Evolutionary conservation across 2,113 vertebrate species (phyloP), one percentile per base, ranked within the genome.

Genomic region (Hiodon tergisus): DNA sequence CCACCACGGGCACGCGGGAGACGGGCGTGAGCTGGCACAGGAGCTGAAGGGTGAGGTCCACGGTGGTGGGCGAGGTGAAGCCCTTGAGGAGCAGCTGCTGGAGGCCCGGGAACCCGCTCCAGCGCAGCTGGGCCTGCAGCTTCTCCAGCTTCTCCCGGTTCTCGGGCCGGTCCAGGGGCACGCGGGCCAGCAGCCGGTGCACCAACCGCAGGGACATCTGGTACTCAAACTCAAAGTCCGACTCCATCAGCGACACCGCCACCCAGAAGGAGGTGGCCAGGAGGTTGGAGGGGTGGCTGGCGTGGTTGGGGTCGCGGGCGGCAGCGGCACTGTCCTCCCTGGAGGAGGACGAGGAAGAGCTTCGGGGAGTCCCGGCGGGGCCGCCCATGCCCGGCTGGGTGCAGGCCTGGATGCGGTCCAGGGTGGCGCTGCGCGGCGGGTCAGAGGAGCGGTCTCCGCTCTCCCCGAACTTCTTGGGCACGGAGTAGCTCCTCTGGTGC

Each of bases 211-310:
- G 85, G 1, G 96, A 95, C 97, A 99, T 98, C 52, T 98, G 91
- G 77, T 99, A 99, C 78, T 99, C 97, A 85, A 98, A 98, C 85
- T 99, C 97, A 88, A 98, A 99, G 86, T 99, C 97, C 0, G 97
- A 99, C 86, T 99, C 97, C 96, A 99, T 98, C 81, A 99, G 91
- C 31, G 97, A 95, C 63, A 98, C 94, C 0, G 96, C 94, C 76
- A 98, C 95, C 97, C 97, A 99, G 84, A 99, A 99, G 78, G 98
- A 93, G 17, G 96, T 98, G 77, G 97, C 95, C 83, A 99, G 86
- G 9, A 99, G 91, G 58, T 94, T 93, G 60, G 93, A 92, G 0
- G 97, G 97, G 75, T 99, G 95, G 76, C 94, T 97, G 78, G 95
- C 90, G 63, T 98, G 94, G 48, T 92, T 93, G 0, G 95, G 95